Evolutionary conservation across 1,140 invertebrate species (phyloP).

Genomic region (Manduca sexta): DNA sequence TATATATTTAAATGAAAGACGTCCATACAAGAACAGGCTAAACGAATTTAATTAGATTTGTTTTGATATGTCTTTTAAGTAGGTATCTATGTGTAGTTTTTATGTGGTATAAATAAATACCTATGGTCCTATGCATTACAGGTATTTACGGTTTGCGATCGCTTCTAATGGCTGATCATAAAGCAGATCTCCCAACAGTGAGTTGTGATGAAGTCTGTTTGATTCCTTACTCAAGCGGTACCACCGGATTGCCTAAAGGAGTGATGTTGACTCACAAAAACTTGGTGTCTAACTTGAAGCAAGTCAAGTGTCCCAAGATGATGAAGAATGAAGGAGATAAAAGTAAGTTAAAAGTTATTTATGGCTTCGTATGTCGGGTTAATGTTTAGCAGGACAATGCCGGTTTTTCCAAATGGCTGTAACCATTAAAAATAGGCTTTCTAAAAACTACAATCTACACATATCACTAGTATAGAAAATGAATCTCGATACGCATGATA

Average conservation of each 20-base stretch:
- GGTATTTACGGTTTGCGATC: slow-evolving; percentile 71
- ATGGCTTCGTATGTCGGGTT: neutral
- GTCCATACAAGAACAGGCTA: no score
- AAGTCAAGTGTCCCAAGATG: slow-evolving; percentile 67
- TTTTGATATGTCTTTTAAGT: no score
- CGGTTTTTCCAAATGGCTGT: no score
- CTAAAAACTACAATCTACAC: no score
- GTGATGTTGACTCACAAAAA: slow-evolving; percentile 97
- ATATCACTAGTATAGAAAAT: no score
- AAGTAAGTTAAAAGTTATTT: slow-evolving; percentile 28
- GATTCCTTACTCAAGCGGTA: slow-evolving; percentile 92
- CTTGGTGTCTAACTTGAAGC: slow-evolving; percentile 82
- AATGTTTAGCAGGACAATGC: no score
- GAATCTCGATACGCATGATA: no score
- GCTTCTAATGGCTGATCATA: slow-evolving; percentile 70
- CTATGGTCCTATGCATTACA: slow-evolving; percentile 13
- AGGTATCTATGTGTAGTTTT: no score
- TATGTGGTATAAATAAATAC: no score
- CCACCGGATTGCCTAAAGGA: slow-evolving; percentile 97
- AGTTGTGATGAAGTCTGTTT: slow-evolving; percentile 56
- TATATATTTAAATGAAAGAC: no score
- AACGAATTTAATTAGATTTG: no score
- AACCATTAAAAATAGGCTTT: no score
- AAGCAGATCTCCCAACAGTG: slow-evolving; percentile 68
- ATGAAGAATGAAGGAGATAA: slow-evolving; percentile 60